Evolutionary conservation across 2,113 vertebrate genomes (phyloP).

Genomic region (Gnathonemus echidnorhynchus): DNA sequence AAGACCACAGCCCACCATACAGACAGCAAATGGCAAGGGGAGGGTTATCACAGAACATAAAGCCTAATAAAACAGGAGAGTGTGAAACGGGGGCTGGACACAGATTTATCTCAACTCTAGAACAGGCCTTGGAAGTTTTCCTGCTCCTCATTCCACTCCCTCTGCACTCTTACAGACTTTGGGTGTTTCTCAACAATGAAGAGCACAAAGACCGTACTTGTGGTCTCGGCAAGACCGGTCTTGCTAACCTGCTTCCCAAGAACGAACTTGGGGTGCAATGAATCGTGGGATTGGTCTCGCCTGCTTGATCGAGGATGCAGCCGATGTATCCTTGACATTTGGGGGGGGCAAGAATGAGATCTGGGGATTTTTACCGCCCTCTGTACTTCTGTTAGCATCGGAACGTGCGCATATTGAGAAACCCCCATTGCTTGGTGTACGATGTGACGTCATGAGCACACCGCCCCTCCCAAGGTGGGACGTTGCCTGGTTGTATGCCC

Average conservation of each 20-base stretch:
- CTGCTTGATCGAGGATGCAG: background rate
- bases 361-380: background rate
- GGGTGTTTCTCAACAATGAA: background rate
- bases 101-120: background rate
- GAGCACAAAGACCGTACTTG: background rate
- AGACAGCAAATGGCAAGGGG: background rate
- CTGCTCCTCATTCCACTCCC: background rate
- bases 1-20: background rate
- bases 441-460: constrained; percentile 9
- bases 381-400: background rate
- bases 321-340: background rate
- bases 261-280: background rate
- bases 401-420: background rate
- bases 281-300: background rate
- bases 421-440: background rate
- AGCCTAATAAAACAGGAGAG: background rate
- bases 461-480: constrained; percentile 2
- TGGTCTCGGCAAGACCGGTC: background rate
- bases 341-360: background rate
- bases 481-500: constrained; percentile 22
- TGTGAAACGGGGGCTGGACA: background rate
- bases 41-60: background rate
- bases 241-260: background rate
- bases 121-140: background rate
- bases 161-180: background rate